Evolutionary conservation across 2,113 vertebrate species (phyloP).

Genomic region (Gymnocephalus cernua): DNA sequence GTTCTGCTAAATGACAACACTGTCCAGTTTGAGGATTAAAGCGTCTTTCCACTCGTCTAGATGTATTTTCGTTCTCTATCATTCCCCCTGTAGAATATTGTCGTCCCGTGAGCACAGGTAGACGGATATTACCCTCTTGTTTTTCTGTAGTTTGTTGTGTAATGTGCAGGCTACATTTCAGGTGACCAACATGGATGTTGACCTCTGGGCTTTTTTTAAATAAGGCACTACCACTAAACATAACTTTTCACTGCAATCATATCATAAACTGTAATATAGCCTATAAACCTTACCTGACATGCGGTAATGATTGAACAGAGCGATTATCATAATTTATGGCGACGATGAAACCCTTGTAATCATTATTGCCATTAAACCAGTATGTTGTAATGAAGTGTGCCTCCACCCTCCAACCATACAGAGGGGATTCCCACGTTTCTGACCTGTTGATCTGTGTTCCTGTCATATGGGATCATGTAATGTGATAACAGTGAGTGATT

Average conservation of each 20-base stretch:
- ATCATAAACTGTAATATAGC: constrained; percentile 6
- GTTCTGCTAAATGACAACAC: constrained; percentile 91
- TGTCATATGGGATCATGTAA: constrained; percentile 24
- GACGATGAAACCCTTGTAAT: constrained; percentile 24
- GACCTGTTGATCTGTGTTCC: constrained; percentile 43
- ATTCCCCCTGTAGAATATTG: constrained; percentile 1
- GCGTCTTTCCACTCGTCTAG: neutral
- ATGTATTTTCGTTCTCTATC: constrained; percentile 1
- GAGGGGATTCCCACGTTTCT: constrained; percentile 24
- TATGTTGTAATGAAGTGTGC: constrained; percentile 25
- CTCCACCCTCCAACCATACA: neutral
- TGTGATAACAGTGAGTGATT: constrained; percentile 20
- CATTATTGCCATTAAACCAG: neutral
- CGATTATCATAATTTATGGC: constrained; percentile 10
- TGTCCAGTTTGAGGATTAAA: constrained; percentile 78
- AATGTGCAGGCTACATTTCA: constrained; percentile 24
- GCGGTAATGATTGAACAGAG: constrained; percentile 13
- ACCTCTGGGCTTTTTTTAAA: constrained; percentile 17
- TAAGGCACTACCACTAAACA: neutral
- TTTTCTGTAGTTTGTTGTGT: constrained; percentile 28
- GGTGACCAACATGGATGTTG: constrained; percentile 49
- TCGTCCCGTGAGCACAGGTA: neutral
- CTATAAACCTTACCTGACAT: neutral
- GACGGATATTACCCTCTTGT: neutral
- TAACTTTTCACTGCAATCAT: constrained; percentile 3